Evolutionary conservation across 2,888 invertebrate species (phyloP), one percentile per base, ranked within the genome.

Genomic region (Cantharis nigra): DNA sequence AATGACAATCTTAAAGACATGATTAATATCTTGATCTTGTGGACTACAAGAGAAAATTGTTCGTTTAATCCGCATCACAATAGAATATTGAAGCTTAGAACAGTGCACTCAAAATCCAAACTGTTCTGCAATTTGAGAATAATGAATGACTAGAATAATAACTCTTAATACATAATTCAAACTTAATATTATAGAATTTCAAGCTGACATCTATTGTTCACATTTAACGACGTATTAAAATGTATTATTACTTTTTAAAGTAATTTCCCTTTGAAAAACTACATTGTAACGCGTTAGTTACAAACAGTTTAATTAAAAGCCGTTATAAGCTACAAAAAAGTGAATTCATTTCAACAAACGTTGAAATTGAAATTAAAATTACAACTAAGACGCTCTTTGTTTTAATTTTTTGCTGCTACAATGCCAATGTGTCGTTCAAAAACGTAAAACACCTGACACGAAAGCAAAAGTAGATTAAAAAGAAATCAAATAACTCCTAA

Each of bases 1-100:
- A 23, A 67, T 14, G 65, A 67, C 26, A 23, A 67, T 75, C 75
- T 70, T 75, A 75, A 74, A 33, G 76, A 67, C 76, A 26, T 65
- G 70, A 76, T 76, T 73, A 76, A 76, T 76, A 70, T 70, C 70
- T 33, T 70, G 26, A 26, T 67, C 23, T 20, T 67, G 70, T 62
- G 71, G 72, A 14, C 71, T 75, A 63, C 30, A 72, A 70, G 76
- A 70, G 69, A 67, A 73, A 70, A 76, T 70, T 73, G 70, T 70
- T 76, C 72, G 71, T 76, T 76, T 69, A 73, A 72, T 76, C 70
- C 70, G 26, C 49, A 72, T 70, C 69, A 76, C 76, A 76, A 76
- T 76, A 18, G 73, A 65, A 49, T 62, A 73, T 73, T 73, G 72
- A 63, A 49, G 69, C 73, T 76, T 76, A 73, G 70, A 20, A 72